These are phyloP conservation scores for Aphaenogaster ashmeadi DNA, from an alignment of 1,140 invertebrate genomes.

Conservation along the genomic window DNA sequence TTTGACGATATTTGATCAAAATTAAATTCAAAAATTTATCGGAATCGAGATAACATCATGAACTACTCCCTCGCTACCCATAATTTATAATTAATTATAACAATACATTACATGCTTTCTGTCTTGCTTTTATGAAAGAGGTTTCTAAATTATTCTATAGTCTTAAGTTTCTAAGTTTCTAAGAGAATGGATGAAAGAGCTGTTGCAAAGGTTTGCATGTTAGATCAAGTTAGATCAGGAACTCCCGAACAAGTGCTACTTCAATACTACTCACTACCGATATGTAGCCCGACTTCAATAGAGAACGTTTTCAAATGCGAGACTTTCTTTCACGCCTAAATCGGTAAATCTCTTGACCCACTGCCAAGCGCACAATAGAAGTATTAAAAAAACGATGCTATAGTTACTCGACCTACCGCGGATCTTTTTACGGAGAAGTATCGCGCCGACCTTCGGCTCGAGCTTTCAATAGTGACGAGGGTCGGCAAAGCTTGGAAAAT, in stretches of 20 bases:
- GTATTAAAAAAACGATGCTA: conserved; percentile 61
- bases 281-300: neutral
- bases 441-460: conserved; percentile 67
- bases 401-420: conserved; percentile 31
- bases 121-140: too few species aligned
- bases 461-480: conserved; percentile 52
- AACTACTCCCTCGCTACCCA: neutral
- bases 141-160: neutral
- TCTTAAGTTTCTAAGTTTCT: too few species aligned
- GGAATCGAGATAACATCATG: neutral
- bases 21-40: neutral
- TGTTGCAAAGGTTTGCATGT: conserved; percentile 6
- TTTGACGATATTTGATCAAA: neutral
- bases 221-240: conserved; percentile 19
- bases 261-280: conserved; percentile 29
- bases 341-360: conserved; percentile 76
- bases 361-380: conserved; percentile 60
- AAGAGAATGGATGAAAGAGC: neutral
- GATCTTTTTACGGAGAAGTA: conserved; percentile 63
- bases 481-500: conserved; percentile 63
- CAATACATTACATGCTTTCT: neutral
- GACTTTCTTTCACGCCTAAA: conserved; percentile 45
- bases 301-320: conserved; percentile 44
- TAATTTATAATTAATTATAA: neutral
- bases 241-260: conserved; percentile 41